These are phyloP conservation scores for Drosophila tropicalis DNA, from an alignment of 1,140 invertebrate genomes.

Conservation along the genomic window DNA sequence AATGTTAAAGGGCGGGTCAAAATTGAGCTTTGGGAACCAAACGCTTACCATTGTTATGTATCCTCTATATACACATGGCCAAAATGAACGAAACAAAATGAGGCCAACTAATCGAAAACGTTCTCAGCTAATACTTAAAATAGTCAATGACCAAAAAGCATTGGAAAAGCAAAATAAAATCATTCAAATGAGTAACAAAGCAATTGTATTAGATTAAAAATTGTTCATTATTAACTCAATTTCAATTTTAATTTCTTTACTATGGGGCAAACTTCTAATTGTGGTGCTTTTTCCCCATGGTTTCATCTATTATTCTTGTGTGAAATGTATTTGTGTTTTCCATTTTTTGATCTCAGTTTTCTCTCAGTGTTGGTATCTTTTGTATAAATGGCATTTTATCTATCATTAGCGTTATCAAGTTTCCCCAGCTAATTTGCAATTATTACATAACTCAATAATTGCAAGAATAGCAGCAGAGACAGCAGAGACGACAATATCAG, in stretches of 20 bases:
- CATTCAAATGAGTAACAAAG: too few species aligned
- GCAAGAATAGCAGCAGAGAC: neutral
- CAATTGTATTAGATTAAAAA: too few species aligned
- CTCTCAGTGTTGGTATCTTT: neutral
- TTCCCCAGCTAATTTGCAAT: slow-evolving; percentile 42
- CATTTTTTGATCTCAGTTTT: too few species aligned
- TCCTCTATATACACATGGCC: neutral
- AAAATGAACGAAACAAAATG: neutral
- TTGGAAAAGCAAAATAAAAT: too few species aligned
- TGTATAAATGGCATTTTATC: neutral
- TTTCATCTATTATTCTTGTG: too few species aligned
- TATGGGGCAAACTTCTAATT: too few species aligned
- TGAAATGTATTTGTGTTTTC: too few species aligned
- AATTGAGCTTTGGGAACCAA: neutral
- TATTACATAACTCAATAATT: slow-evolving; percentile 36
- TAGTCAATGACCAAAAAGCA: neutral
- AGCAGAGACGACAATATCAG: slow-evolving; percentile 7
- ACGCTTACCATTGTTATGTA: neutral
- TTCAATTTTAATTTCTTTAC: too few species aligned
- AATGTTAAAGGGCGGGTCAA: slow-evolving; percentile 2
- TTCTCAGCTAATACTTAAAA: neutral
- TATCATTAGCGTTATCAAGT: slow-evolving; percentile 1
- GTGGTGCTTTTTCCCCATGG: too few species aligned
- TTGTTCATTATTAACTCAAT: too few species aligned
- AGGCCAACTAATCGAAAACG: neutral